Conservation (phyloP, 2,888 invertebrate genomes). For the Drosophila demipolita region DNA sequence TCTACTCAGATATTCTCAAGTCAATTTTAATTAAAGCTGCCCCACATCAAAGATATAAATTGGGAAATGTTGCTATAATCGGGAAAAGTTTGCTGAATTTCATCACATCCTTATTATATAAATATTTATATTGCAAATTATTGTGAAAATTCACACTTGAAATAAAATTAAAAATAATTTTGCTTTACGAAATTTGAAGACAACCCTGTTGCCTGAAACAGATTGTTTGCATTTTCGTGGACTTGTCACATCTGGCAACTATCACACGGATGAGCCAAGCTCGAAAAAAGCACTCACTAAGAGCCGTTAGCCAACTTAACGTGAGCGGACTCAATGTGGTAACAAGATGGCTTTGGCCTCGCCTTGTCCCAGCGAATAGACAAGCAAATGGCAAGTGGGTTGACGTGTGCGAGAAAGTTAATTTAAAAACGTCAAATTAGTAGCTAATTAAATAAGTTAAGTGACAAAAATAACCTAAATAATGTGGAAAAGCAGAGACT, state of each 20-base stretch:
- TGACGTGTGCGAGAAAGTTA: conserved; percentile 66
- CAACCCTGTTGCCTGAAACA: background rate
- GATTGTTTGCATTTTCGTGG: background rate
- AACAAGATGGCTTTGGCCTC: conserved; percentile 36
- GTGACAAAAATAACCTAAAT: conserved; percentile 53
- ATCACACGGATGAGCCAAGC: background rate
- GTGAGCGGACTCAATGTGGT: conserved; percentile 2
- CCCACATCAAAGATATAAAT: background rate
- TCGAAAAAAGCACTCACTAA: background rate
- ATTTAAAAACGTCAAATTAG: conserved; percentile 81
- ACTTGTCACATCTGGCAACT: conserved; percentile 6
- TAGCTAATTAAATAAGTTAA: conserved; percentile 81
- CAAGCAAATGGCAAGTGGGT: background rate
- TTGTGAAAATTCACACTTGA: background rate
- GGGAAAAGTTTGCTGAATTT: background rate
- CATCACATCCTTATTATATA: background rate
- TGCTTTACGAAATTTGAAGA: background rate
- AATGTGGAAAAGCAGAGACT: background rate
- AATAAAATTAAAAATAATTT: background rate
- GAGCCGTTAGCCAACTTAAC: conserved; percentile 4
- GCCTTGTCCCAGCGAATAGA: conserved; percentile 8
- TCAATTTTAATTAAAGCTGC: background rate
- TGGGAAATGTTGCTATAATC: background rate
- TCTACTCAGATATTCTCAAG: background rate
- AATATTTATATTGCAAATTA: too few relatives aligned